Evolutionary conservation across 2,797 vertebrate genomes (phyloP).

Genomic region (Liparis tanakae): DNA sequence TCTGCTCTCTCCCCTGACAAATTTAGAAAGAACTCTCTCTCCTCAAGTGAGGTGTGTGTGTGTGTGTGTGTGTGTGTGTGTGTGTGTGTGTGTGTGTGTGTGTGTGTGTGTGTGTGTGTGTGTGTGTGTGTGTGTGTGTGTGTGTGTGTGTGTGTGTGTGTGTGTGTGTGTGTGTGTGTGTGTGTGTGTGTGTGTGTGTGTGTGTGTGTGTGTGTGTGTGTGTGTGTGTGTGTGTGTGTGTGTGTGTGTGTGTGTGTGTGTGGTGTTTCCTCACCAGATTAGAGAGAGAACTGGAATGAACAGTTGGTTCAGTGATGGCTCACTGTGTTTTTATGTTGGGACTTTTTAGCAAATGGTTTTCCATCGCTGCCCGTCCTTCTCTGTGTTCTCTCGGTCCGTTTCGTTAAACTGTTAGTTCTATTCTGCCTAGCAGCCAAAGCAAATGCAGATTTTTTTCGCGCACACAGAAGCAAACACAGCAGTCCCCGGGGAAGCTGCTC

Average conservation of each 20-base stretch:
- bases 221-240: constrained; percentile 6
- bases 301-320: constrained; percentile 21
- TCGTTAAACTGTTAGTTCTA: constrained; percentile 56
- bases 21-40: constrained; percentile 79
- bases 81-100: background rate
- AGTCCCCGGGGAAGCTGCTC: constrained; percentile 35
- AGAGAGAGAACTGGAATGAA: constrained; percentile 10
- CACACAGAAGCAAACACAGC: constrained; percentile 35
- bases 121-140: constrained; percentile 3
- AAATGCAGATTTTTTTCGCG: constrained; percentile 53
- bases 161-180: constrained; percentile 6
- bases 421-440: constrained; percentile 63
- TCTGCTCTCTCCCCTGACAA: constrained; percentile 57
- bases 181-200: background rate
- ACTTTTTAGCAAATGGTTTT: constrained; percentile 19
- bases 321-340: constrained; percentile 11
- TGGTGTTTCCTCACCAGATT: background rate
- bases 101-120: background rate
- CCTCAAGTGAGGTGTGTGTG: constrained; percentile 31
- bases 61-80: background rate
- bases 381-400: constrained; percentile 37
- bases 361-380: constrained; percentile 8
- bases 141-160: background rate
- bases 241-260: background rate
- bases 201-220: constrained; percentile 5